These are phyloP conservation scores for Cyprinodon tularosa DNA, from an alignment of 2,113 vertebrate genomes.

Conservation along the genomic window DNA sequence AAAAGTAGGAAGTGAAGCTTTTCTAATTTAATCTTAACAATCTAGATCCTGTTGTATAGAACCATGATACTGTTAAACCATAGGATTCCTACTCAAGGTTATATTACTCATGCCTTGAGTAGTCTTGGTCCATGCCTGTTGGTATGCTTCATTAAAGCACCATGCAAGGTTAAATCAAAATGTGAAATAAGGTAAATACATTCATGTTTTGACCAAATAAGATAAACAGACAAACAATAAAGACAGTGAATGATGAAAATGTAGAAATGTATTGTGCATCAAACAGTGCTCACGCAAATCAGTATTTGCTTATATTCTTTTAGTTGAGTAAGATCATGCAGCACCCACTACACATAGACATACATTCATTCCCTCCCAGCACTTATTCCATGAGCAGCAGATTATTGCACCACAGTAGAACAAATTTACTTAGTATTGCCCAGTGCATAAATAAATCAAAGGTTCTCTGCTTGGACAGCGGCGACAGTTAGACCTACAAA, in stretches of 20 bases:
- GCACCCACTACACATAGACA: slow-evolving; percentile 11
- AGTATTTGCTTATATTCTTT: slow-evolving; percentile 36
- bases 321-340: slow-evolving; percentile 47
- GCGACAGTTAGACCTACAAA: slow-evolving; percentile 17
- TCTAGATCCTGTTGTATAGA: background rate
- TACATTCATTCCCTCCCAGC: slow-evolving; percentile 38
- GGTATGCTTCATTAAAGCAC: slow-evolving; percentile 29
- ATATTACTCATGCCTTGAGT: background rate
- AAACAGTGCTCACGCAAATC: slow-evolving; percentile 21
- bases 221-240: background rate
- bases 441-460: slow-evolving; percentile 26
- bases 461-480: slow-evolving; percentile 4
- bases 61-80: background rate
- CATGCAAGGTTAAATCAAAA: slow-evolving; percentile 50
- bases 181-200: slow-evolving; percentile 31
- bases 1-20: background rate
- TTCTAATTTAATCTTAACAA: background rate
- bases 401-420: slow-evolving; percentile 5
- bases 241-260: slow-evolving; percentile 32
- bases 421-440: slow-evolving; percentile 16
- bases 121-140: background rate
- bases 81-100: background rate
- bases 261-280: slow-evolving; percentile 41
- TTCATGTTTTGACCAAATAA: slow-evolving; percentile 27
- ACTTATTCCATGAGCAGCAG: slow-evolving; percentile 13